Conservation (phyloP, 1,140 invertebrate genomes). For the Polypedilum pembai region DNA sequence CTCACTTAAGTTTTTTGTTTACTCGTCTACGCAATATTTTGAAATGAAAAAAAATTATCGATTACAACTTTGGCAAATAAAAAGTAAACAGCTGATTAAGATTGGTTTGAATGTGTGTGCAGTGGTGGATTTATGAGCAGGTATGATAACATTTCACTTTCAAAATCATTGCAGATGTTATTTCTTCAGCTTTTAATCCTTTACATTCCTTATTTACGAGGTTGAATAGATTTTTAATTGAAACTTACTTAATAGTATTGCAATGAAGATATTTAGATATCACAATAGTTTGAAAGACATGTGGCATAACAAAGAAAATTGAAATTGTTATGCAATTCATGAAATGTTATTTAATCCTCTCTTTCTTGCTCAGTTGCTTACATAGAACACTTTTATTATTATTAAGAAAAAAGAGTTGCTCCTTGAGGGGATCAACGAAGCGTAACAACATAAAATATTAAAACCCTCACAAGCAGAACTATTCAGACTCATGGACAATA, state of each 20-base stretch:
- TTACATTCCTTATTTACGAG: too few species aligned
- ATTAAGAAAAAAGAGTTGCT: neutral
- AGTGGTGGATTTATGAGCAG: neutral
- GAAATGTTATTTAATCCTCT: neutral
- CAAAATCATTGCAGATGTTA: neutral
- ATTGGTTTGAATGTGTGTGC: neutral
- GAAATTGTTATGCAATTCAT: conserved; percentile 26
- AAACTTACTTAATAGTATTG: too few species aligned
- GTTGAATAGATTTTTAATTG: too few species aligned
- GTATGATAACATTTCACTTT: neutral
- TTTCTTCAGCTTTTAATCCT: neutral
- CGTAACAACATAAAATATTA: conserved; percentile 15
- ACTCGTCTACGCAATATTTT: neutral
- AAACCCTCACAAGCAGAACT: neutral
- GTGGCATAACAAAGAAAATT: neutral
- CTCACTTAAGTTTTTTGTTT: neutral
- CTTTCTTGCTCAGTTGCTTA: neutral
- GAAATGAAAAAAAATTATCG: neutral
- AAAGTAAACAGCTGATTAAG: neutral
- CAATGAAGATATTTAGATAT: conserved; percentile 8
- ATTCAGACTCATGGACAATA: neutral
- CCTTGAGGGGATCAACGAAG: neutral
- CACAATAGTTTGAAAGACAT: neutral
- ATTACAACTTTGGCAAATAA: neutral
- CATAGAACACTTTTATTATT: neutral